Base-by-base conservation (phyloP, 2,797 vertebrate genomes). In the Perodicticus potto region DNA sequence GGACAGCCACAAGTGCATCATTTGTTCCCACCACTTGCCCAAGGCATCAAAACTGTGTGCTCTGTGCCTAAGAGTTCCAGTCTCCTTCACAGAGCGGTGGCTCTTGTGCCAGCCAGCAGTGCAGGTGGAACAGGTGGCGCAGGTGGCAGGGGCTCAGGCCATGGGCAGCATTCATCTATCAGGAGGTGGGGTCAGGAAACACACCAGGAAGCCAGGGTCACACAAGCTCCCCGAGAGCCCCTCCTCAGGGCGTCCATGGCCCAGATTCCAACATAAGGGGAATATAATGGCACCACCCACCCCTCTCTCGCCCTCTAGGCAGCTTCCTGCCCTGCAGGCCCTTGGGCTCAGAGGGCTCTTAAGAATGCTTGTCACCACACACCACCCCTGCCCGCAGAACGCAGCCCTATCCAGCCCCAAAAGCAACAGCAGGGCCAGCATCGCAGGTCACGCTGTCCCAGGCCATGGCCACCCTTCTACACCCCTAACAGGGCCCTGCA, bases 1-100 rank as follows among this genome's bases (percentile, higher is more conserved):
- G 34, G 92, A 89, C 8, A 69, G 85, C 80, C 67, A 45, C 23
- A 57, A 5, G 25, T 2, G 4, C 53, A 22, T 16, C 2, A 59
- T 19, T 17, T 37, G 23, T 23, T 37, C 53, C 12, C 6, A 25
- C 17, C 34, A 63, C 37, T 63, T 6, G 17, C 40, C 32, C 9
- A 0, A 59, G 34, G 10, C 32, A 17, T 57, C 53, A 29, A 4
- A 70, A 25, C 14, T 1, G 6, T 0, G 5, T 0, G 4, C 49
- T 27, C 87, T 69, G 2, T 0, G 23, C 14, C 10, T 7, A 10
- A 5, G 3, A 4, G 53, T 9, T 25, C 32, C 85, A 12, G n/a
- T 32, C 27, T 17, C 40, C 29, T 53, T n/a, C 25, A 16, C 92
- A 19, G 4, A 40, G 37, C 7, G 0, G 61, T 77, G 23, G 73